A percentile compares a stretch with the other conserved stretches of the same genome.
Evolutionary conservation across 2,113 vertebrate genomes (phyloP).

Genomic region (Mohoua ochrocephala): DNA sequence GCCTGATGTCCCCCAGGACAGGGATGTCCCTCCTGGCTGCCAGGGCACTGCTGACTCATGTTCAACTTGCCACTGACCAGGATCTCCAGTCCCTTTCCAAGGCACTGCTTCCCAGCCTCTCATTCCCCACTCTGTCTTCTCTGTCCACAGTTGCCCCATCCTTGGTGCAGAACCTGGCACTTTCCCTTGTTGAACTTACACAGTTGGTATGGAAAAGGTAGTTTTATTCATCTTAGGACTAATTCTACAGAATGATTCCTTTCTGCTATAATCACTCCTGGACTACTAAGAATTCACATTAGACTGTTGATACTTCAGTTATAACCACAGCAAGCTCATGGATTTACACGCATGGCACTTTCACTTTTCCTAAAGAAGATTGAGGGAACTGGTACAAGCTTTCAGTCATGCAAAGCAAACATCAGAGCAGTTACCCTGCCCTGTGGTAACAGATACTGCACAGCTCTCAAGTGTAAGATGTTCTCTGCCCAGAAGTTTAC

Average conservation of each 20-base stretch:
- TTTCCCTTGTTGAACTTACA: neutral
- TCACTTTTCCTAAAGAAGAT: neutral
- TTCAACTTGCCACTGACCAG: rapidly evolving
- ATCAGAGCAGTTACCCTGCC: neutral
- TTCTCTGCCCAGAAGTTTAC: neutral
- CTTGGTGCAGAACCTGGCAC: rapidly evolving
- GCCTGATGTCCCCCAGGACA: neutral
- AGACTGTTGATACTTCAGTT: neutral
- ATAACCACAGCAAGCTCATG: neutral
- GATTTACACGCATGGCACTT: rapidly evolving
- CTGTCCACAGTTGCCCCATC: no score
- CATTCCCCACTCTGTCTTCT: rapidly evolving
- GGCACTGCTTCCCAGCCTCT: neutral
- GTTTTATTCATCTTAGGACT: neutral
- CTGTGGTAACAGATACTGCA: neutral
- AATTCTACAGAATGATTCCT: neutral
- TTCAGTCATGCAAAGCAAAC: neutral
- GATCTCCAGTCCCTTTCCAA: no score
- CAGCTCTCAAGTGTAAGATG: neutral
- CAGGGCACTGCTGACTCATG: neutral
- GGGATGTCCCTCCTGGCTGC: neutral
- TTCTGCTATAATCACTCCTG: neutral
- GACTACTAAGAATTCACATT: neutral
- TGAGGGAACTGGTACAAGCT: no score
- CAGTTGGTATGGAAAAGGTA: neutral